phyloP scores from a whole-genome alignment of 2,888 invertebrate species.

The Tricholauxania praeusta region DNA sequence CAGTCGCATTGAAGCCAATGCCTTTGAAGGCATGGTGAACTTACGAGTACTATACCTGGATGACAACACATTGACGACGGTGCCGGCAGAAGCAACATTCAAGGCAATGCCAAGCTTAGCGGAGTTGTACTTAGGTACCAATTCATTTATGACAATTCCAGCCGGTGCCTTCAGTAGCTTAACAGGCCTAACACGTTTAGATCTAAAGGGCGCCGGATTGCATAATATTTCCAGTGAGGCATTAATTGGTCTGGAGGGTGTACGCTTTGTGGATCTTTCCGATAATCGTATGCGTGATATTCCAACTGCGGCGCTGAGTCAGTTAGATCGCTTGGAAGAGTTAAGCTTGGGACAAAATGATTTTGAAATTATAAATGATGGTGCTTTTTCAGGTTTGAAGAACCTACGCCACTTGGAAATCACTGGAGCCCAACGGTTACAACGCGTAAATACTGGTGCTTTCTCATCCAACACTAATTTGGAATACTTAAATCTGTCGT shows the following conservation, averaged over 20 bases:
- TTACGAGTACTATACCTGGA: constrained; percentile 85
- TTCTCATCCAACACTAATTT: constrained; percentile 85
- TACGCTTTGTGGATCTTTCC: constrained; percentile 82
- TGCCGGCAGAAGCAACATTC: constrained; percentile 79
- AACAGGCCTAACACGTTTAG: constrained; percentile 79
- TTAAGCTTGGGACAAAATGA: constrained; percentile 87
- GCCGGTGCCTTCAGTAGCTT: constrained; percentile 84
- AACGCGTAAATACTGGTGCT: constrained; percentile 80
- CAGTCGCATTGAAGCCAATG: constrained; percentile 80
- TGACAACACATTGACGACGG: constrained; percentile 83
- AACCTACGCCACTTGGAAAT: constrained; percentile 83
- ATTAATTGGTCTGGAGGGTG: constrained; percentile 80
- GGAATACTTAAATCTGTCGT: constrained; percentile 80
- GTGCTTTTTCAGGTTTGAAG: constrained; percentile 82
- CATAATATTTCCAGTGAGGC: constrained; percentile 82
- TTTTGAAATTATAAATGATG: constrained; percentile 76
- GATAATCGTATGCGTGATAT: constrained; percentile 82
- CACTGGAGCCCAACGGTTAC: constrained; percentile 80
- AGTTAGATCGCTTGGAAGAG: constrained; percentile 81
- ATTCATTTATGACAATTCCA: constrained; percentile 81
- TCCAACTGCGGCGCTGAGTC: constrained; percentile 80
- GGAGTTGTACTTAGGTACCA: constrained; percentile 86
- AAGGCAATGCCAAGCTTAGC: constrained; percentile 81
- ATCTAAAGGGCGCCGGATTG: constrained; percentile 84
- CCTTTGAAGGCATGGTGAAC: constrained; percentile 82